phyloP scores from a whole-genome alignment of 2,888 invertebrate species.

The Laothoe populi region DNA sequence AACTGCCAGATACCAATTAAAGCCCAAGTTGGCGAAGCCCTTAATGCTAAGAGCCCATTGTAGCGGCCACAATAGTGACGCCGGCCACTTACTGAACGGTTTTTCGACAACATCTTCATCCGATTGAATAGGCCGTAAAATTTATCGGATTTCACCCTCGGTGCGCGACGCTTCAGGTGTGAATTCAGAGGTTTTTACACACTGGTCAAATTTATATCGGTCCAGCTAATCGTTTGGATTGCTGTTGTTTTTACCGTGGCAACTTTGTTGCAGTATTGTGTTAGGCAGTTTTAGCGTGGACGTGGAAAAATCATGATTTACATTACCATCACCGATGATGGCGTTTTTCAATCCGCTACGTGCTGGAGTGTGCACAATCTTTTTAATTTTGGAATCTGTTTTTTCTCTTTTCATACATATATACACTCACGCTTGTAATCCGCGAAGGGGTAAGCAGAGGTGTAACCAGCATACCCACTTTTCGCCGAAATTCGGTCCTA shows the following conservation, averaged over 20 bases:
- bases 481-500: too few relatives aligned
- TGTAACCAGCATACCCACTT: too few relatives aligned
- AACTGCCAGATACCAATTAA: constrained; percentile 24
- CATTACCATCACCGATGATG: too few relatives aligned
- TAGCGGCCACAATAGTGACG: constrained; percentile 50
- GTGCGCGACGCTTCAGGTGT: constrained; percentile 48
- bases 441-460: too few relatives aligned
- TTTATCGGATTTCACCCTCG: constrained; percentile 41
- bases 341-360: too few relatives aligned
- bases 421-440: too few relatives aligned
- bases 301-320: too few relatives aligned
- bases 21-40: constrained; percentile 40
- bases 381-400: too few relatives aligned
- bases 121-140: constrained; percentile 76
- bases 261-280: background rate
- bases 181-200: constrained; percentile 49
- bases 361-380: too few relatives aligned
- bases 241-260: constrained; percentile 4
- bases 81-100: constrained; percentile 50
- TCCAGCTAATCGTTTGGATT: constrained; percentile 25
- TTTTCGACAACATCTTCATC: constrained; percentile 78
- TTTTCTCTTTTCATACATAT: too few relatives aligned
- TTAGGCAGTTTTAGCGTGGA: too few relatives aligned
- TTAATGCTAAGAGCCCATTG: constrained; percentile 63
- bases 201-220: constrained; percentile 19